Conservation (phyloP, 2,113 vertebrate genomes). For the Sigmodon hispidus region DNA sequence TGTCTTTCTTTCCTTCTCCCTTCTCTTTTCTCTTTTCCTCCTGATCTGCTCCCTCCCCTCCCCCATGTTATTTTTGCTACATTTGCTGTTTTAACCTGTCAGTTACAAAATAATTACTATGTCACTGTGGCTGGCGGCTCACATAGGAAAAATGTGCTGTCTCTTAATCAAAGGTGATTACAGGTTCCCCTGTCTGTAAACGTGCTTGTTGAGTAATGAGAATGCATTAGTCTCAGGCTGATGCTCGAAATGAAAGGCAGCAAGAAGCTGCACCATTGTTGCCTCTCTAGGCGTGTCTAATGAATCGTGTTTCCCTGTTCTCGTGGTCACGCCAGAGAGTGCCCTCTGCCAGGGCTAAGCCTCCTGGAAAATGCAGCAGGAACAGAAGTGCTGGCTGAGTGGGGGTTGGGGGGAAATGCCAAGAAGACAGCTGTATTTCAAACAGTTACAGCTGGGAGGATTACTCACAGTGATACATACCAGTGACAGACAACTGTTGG, state of each 20-base stretch:
- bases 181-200: conserved; percentile 62
- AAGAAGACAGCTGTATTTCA: conserved; percentile 62
- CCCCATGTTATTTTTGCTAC: conserved; percentile 43
- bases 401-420: conserved; percentile 58
- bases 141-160: conserved; percentile 69
- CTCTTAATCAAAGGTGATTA: conserved; percentile 72
- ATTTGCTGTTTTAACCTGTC: conserved; percentile 37
- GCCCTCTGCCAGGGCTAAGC: conserved; percentile 76
- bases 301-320: conserved; percentile 78
- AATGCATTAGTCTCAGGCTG: conserved; percentile 65
- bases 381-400: conserved; percentile 46
- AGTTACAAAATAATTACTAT: conserved; percentile 67
- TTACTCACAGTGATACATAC: conserved; percentile 33
- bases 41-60: fast-evolving
- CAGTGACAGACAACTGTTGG: conserved; percentile 50
- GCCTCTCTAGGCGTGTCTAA: conserved; percentile 76
- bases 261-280: conserved; percentile 69
- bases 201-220: conserved; percentile 76
- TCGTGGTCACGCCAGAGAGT: conserved; percentile 72
- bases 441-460: conserved; percentile 68
- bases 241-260: conserved; percentile 75
- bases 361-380: conserved; percentile 76
- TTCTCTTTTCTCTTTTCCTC: fast-evolving
- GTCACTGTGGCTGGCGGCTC: conserved; percentile 49
- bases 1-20: background rate